Conservation (phyloP, 2,797 vertebrate genomes). For the Eupleurogrammus muticus region DNA sequence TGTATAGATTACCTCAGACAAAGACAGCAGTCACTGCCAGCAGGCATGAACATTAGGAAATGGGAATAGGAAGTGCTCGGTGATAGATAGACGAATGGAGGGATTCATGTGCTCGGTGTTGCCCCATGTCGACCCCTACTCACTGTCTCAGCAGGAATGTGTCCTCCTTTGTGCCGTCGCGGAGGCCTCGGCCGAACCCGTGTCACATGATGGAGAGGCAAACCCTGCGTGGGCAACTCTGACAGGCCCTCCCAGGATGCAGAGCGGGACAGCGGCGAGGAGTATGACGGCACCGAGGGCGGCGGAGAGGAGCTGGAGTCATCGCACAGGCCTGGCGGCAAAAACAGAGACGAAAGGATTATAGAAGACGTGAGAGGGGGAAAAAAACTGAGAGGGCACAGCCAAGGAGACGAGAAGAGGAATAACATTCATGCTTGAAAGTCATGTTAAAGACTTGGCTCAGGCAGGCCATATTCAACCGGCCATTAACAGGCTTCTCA, state of each 20-base stretch:
- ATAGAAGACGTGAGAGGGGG: slow-evolving; percentile 16
- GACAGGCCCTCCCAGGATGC: slow-evolving; percentile 87
- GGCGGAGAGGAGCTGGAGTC: slow-evolving; percentile 76
- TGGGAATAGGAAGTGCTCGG: slow-evolving; percentile 39
- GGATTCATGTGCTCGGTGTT: slow-evolving; percentile 1
- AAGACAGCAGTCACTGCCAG: slow-evolving; percentile 40
- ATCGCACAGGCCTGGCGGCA: slow-evolving; percentile 70
- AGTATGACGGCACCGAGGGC: slow-evolving; percentile 67
- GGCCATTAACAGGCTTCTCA: slow-evolving; percentile 48
- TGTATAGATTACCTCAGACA: slow-evolving; percentile 54
- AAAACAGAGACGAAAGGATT: slow-evolving; percentile 23
- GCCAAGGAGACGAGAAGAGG: background rate
- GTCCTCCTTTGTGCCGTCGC: slow-evolving; percentile 82
- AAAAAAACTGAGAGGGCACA: slow-evolving; percentile 24
- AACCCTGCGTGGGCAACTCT: slow-evolving; percentile 89
- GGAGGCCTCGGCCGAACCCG: slow-evolving; percentile 87
- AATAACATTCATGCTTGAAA: slow-evolving; percentile 27
- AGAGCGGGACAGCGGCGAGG: slow-evolving; percentile 70
- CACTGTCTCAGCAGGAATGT: slow-evolving; percentile 71
- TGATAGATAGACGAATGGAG: slow-evolving; percentile 3
- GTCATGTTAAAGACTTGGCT: slow-evolving; percentile 9
- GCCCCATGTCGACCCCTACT: background rate
- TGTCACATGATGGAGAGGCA: slow-evolving; percentile 88
- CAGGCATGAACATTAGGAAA: slow-evolving; percentile 31
- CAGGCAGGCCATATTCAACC: slow-evolving; percentile 25